Evolutionary conservation across 2,888 invertebrate genomes (phyloP), one percentile per base, ranked within the genome.

Genomic region (Tineola bisselliella): DNA sequence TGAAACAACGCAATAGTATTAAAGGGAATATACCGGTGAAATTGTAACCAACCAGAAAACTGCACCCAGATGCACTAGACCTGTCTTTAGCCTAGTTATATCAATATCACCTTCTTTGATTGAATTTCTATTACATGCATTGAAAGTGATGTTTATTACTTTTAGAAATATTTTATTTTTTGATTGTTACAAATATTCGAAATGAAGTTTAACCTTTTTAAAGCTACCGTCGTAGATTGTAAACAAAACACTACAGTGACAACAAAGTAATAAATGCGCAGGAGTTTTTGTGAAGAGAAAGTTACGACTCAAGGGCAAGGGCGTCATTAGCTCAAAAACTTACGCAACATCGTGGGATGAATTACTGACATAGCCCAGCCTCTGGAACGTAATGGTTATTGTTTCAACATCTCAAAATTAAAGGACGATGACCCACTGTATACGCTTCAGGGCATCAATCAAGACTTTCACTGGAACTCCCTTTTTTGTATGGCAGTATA

Each of bases 391-490:
- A 54, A 18, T 54, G 11, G 54, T 54, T 19, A 19, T 25, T 25
- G 19, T 19, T 54, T 54, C 25, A 48, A 48, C 48, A 48, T 48
- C n/a, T 13, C n/a, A 13, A 56, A 8, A 56, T 56, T 19, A 25
- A 58, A 58, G 58, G 58, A 58, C 33, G 58, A 58, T 58, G 58
- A 58, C 58, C 56, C 58, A 19, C 12, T 33, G 12, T 15, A 33
- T 31, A 31, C 33, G 56, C n/a, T 19, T 15, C 15, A 13, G 33
- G 31, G 56, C 56, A 56, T 56, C 25, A 25, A 56, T 56, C 56
- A 58, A 15, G 13, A 31, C 58, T 58, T 58, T 58, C 58, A 58
- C 58, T 58, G 48, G 13, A 13, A 8, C 15, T 48, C 48, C 48
- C 48, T 48, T 48, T 38, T 38, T 17, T 15, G 15, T 17, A 48